Percentiles rank a stretch among this genome's conserved stretches.
phyloP scores from a whole-genome alignment of 2,797 vertebrate genomes.

The Eptatretus atami region DNA sequence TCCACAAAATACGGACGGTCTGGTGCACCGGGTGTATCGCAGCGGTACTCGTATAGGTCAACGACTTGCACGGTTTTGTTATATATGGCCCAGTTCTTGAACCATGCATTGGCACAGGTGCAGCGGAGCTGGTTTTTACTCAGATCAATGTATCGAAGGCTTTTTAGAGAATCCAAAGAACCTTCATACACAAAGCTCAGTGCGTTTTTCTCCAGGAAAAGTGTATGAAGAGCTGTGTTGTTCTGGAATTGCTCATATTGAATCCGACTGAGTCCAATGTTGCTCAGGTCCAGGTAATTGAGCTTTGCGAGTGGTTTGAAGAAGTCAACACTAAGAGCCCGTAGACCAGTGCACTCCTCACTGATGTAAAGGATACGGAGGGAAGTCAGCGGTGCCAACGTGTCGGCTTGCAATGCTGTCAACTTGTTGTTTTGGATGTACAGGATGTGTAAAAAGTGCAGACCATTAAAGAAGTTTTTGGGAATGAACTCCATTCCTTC shows the following conservation, averaged over 20 bases:
- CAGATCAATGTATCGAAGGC: slow-evolving; percentile 31
- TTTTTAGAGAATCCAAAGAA: slow-evolving; percentile 15
- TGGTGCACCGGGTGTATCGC: slow-evolving; percentile 11
- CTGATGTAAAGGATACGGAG: slow-evolving; percentile 21
- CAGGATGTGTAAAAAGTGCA: slow-evolving; percentile 16
- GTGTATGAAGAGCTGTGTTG: slow-evolving; percentile 17
- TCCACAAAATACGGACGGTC: slow-evolving; percentile 17
- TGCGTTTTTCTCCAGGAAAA: slow-evolving; percentile 29
- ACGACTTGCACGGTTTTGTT: slow-evolving; percentile 21
- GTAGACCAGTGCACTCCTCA: slow-evolving; percentile 20
- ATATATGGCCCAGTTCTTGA: slow-evolving; percentile 24
- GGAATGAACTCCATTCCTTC: slow-evolving; percentile 20
- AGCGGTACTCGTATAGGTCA: slow-evolving; percentile 19
- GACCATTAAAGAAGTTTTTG: slow-evolving; percentile 18
- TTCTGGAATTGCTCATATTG: slow-evolving; percentile 28
- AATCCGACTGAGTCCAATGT: slow-evolving; percentile 27
- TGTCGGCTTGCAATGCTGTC: slow-evolving; percentile 12
- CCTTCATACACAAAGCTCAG: slow-evolving; percentile 18
- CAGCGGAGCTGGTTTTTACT: slow-evolving; percentile 28
- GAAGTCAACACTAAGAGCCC: slow-evolving; percentile 14
- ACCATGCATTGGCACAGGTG: slow-evolving; percentile 23
- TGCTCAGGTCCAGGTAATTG: slow-evolving; percentile 21
- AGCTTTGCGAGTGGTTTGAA: slow-evolving; percentile 33
- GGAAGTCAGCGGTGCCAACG: slow-evolving; percentile 25
- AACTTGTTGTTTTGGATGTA: slow-evolving; percentile 27